A percentile compares a stretch with the other conserved stretches of the same genome.
phyloP scores from a whole-genome alignment of 1,140 invertebrate genomes.

The Myzus persicae region DNA sequence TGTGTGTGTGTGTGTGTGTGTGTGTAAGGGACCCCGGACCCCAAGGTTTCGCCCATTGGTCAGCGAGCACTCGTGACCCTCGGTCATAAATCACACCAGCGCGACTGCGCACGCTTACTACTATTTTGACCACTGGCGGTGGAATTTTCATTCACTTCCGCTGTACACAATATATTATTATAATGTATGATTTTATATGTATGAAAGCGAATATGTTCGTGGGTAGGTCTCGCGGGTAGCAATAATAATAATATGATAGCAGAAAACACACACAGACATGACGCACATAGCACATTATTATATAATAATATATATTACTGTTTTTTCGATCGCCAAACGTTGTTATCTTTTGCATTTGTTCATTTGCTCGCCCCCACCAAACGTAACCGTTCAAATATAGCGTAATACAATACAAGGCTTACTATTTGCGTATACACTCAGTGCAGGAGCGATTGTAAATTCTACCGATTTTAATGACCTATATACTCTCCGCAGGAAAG shows the following conservation, averaged over 20 bases:
- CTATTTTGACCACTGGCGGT: slow-evolving; percentile 56
- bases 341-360: not conserved
- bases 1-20: no score
- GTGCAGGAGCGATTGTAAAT: no score
- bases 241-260: not conserved
- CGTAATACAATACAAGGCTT: no score
- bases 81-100: slow-evolving; percentile 51
- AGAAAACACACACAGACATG: not conserved
- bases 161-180: not conserved
- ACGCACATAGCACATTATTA: not conserved
- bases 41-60: slow-evolving; percentile 43
- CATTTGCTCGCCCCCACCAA: no score
- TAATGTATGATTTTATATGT: not conserved
- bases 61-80: slow-evolving; percentile 35
- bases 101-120: slow-evolving; percentile 48
- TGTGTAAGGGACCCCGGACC: not conserved
- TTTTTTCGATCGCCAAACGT: not conserved
- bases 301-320: no score
- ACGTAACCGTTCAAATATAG: not conserved
- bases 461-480: no score
- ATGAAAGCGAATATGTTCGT: not conserved
- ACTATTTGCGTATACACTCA: no score
- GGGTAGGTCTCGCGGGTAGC: not conserved
- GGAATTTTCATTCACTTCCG: slow-evolving; percentile 44
- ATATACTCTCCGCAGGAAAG: no score